phyloP scores from a whole-genome alignment of 1,140 invertebrate species.

The Drosophila subobscura region DNA sequence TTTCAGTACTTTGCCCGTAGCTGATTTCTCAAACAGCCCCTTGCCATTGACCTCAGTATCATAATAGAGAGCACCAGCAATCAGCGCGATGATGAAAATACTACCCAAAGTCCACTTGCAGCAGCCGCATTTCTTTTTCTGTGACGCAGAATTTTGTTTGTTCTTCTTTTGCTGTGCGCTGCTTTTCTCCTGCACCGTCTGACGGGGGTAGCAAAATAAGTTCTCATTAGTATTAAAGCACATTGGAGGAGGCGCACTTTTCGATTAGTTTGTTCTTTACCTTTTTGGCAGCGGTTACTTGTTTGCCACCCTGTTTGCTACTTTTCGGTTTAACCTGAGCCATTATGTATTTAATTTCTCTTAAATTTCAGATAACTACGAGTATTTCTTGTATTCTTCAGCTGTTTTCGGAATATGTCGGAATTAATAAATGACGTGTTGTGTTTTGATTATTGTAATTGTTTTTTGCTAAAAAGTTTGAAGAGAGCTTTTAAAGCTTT shows the following conservation, averaged over 20 bases:
- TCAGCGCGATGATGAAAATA: slow-evolving; percentile 84
- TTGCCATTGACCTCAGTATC: slow-evolving; percentile 81
- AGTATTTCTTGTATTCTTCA: slow-evolving; percentile 55
- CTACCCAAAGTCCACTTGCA: slow-evolving; percentile 86
- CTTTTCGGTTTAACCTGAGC: slow-evolving; percentile 83
- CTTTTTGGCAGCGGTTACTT: slow-evolving; percentile 70
- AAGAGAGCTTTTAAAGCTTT: slow-evolving; percentile 32
- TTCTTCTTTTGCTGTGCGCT: slow-evolving; percentile 79
- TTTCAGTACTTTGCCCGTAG: slow-evolving; percentile 85
- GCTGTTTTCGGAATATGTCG: slow-evolving; percentile 26
- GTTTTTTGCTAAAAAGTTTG: slow-evolving; percentile 41
- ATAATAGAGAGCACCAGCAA: slow-evolving; percentile 83
- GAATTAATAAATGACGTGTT: slow-evolving; percentile 14
- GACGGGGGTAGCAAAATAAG: neutral
- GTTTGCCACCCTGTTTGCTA: slow-evolving; percentile 80
- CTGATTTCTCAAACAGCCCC: slow-evolving; percentile 78
- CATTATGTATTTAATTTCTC: slow-evolving; percentile 72
- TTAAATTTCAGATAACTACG: slow-evolving; percentile 56
- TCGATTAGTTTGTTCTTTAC: slow-evolving; percentile 45
- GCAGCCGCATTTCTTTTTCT: slow-evolving; percentile 83
- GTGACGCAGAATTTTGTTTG: slow-evolving; percentile 60
- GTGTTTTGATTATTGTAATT: slow-evolving; percentile 35
- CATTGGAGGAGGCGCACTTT: no score
- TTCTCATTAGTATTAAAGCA: neutral
- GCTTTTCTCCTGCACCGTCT: slow-evolving; percentile 76